Evolutionary conservation across 1,140 invertebrate species (phyloP).

Genomic region (Zaprionus ghesquierei): DNA sequence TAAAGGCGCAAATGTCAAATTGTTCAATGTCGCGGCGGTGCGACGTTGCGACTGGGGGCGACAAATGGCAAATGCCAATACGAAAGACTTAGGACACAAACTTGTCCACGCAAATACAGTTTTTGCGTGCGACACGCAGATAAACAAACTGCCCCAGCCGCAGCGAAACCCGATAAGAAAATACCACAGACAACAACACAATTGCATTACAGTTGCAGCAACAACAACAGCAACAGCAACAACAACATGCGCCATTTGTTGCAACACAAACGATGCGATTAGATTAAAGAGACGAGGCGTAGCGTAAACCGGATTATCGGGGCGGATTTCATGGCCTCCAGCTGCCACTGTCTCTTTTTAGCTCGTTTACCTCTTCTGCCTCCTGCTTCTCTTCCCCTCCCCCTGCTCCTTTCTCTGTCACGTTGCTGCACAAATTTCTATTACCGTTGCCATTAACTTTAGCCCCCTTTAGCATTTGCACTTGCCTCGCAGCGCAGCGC

Average conservation of each 20-base stretch:
- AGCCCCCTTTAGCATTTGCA: conserved; percentile 32
- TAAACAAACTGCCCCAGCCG: conserved; percentile 30
- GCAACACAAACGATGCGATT: conserved; percentile 42
- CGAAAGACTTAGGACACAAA: conserved; percentile 79
- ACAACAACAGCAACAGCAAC: conserved; percentile 20
- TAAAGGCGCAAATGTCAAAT: conserved; percentile 56
- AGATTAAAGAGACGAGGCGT: conserved; percentile 27
- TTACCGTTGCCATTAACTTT: conserved; percentile 45
- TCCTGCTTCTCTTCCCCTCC: neutral
- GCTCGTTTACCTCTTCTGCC: neutral
- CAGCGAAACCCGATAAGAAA: conserved; percentile 28
- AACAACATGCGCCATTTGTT: conserved; percentile 42
- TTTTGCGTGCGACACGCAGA: conserved; percentile 54
- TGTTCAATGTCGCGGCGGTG: conserved; percentile 36
- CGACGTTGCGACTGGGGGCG: neutral
- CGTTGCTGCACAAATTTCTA: conserved; percentile 38
- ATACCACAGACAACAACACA: conserved; percentile 33
- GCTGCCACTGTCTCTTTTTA: neutral
- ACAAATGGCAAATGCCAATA: conserved; percentile 67
- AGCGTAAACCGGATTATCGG: conserved; percentile 37
- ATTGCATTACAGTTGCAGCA: conserved; percentile 25
- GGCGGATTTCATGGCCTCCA: conserved; percentile 12
- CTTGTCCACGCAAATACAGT: conserved; percentile 47
- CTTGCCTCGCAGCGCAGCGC: conserved; percentile 49
- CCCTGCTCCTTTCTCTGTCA: neutral